Evolutionary conservation across 1,140 invertebrate genomes (phyloP), one percentile per base, ranked within the genome.

Genomic region (Proctacanthus coquilletti): DNA sequence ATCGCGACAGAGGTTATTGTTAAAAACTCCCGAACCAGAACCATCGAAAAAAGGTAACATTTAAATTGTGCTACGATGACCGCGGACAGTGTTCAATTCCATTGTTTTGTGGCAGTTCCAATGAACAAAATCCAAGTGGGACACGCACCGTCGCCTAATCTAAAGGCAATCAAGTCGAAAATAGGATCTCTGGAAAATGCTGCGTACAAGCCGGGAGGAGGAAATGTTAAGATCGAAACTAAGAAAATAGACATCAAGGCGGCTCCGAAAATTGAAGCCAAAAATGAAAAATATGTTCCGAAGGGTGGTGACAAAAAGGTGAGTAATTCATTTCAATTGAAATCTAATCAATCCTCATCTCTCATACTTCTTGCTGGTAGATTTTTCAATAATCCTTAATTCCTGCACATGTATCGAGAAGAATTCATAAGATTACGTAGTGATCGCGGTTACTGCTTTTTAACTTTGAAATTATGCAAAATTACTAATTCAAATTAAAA

Each of bases 71-170:
- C 18, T 17, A 25, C 32, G 40, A 5, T 32, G 14, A 30, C 15
- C 15, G 13, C 13, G 32, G 27, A 29, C 37, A 25, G n/a, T 9
- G 8, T 25, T n/a, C 8, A 25, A n/a, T n/a, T n/a, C n/a, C 5
- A 33, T 34, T 19, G 31, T 14, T 60, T 68, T 61, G 18, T 53
- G 80, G 73, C 81, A 72, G 60, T 92, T 44, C 84, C 87, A 37
- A 91, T 91, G 82, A 92, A 91, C 55, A 92, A 91, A 70, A 62
- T 91, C 47, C 83, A 89, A 71, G 86, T 94, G 6, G 87, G 87
- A 32, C 71, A 77, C 38, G 82, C 84, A 5, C 84, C 87, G 29
- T 88, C 86, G 17, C 88, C 89, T 17, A 93, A 93, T 58, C 61
- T 94, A 29, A 88, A 88, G 64, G 75, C 82, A 34, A 84, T 91